Evolutionary conservation across 2,888 invertebrate genomes (phyloP).

Genomic region (Dorcus hopei): DNA sequence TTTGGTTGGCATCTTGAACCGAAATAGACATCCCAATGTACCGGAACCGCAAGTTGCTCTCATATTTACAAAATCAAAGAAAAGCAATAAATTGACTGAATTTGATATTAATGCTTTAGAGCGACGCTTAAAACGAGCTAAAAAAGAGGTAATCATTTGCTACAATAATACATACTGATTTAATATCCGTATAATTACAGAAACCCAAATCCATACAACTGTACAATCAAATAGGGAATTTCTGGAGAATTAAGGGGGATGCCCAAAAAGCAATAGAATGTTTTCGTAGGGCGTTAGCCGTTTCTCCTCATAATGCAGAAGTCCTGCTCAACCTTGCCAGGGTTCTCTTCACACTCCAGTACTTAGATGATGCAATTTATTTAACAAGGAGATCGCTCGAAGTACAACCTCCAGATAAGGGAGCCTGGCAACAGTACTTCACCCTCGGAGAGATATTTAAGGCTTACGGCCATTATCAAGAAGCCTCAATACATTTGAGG

Average conservation of each 20-base stretch:
- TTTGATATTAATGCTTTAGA: conserved; percentile 74
- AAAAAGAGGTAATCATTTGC: conserved; percentile 58
- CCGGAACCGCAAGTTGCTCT: conserved; percentile 81
- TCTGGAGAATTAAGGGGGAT: conserved; percentile 87
- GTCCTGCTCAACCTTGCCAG: conserved; percentile 80
- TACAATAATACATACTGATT: background rate
- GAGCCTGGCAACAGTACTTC: conserved; percentile 89
- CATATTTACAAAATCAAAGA: conserved; percentile 70
- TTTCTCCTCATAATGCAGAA: conserved; percentile 84
- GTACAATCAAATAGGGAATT: conserved; percentile 89
- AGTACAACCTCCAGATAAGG: conserved; percentile 79
- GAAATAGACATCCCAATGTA: conserved; percentile 77
- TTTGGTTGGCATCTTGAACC: conserved; percentile 78
- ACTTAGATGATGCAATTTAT: conserved; percentile 86
- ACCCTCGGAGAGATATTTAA: conserved; percentile 89
- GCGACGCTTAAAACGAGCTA: conserved; percentile 71
- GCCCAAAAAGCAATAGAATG: conserved; percentile 85
- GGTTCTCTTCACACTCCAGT: conserved; percentile 81
- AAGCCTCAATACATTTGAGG: conserved; percentile 78
- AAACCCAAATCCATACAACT: conserved; percentile 81
- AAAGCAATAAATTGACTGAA: conserved; percentile 55
- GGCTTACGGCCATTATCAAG: conserved; percentile 86
- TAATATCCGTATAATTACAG: conserved; percentile 38
- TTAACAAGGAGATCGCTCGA: conserved; percentile 81
- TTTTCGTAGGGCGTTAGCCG: conserved; percentile 79